A percentile compares a stretch with the other conserved stretches of the same genome.
phyloP scores from a whole-genome alignment of 2,888 invertebrate species.

The Patella caerulea region DNA sequence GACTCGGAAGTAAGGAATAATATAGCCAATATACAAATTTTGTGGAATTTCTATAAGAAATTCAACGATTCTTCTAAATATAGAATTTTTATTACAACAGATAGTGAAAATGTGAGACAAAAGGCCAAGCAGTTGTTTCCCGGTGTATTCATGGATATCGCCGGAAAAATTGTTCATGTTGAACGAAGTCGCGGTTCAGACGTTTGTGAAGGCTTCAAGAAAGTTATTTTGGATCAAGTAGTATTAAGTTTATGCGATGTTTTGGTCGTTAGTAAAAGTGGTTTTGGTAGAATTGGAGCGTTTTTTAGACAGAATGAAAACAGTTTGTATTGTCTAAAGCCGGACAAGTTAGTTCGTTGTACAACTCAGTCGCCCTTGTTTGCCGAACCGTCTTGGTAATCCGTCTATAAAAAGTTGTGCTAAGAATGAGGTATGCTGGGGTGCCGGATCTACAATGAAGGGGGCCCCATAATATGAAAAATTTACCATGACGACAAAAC shows the following conservation, averaged over 20 bases:
- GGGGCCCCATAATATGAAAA: no score
- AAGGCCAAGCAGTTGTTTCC: constrained; percentile 36
- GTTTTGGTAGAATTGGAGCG: constrained; percentile 35
- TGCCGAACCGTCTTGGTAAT: background rate
- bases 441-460: no score
- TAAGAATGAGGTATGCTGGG: no score
- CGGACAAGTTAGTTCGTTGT: constrained; percentile 12
- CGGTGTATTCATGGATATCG: constrained; percentile 30
- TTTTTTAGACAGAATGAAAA: constrained; percentile 24
- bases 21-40: constrained; percentile 30
- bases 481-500: no score
- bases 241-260: constrained; percentile 30
- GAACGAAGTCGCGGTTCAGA: constrained; percentile 28
- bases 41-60: constrained; percentile 42
- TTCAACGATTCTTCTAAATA: constrained; percentile 35
- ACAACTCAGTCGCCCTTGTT: background rate
- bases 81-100: constrained; percentile 43
- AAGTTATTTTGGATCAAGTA: constrained; percentile 33
- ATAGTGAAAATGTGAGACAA: constrained; percentile 36
- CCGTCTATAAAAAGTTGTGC: no score
- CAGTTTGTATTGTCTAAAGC: constrained; percentile 25
- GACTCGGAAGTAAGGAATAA: constrained; percentile 40
- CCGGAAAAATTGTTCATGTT: constrained; percentile 45
- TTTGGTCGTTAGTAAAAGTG: constrained; percentile 33
- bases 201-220: constrained; percentile 31